Percentiles rank a stretch among this genome's conserved stretches.
Conservation (phyloP, 2,888 invertebrate species). For the Drosophila demipolita region DNA sequence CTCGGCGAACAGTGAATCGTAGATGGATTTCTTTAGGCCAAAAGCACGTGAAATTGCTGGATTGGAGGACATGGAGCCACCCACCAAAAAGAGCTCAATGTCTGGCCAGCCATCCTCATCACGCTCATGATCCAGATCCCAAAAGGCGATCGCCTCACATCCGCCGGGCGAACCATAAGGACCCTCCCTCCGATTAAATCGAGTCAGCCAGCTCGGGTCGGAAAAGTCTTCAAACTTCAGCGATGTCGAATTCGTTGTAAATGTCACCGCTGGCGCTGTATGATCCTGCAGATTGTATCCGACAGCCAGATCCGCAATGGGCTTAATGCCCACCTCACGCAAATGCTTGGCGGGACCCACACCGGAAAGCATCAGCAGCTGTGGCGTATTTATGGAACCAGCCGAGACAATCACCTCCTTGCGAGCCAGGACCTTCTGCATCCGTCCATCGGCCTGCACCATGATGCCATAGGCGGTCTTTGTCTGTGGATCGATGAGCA, state of each 20-base stretch:
- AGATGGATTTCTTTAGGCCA: conserved; percentile 85
- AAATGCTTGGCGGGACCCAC: conserved; percentile 88
- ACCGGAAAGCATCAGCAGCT: conserved; percentile 92
- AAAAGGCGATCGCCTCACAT: conserved; percentile 88
- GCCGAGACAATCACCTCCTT: conserved; percentile 91
- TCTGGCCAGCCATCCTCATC: conserved; percentile 87
- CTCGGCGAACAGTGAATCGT: conserved; percentile 85
- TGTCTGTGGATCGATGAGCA: conserved; percentile 86
- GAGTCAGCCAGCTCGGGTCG: conserved; percentile 76
- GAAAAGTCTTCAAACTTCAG: conserved; percentile 83
- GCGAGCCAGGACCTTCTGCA: conserved; percentile 86
- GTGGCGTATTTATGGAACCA: conserved; percentile 92
- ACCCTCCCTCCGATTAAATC: conserved; percentile 83
- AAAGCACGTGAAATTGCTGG: conserved; percentile 85
- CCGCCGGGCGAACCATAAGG: conserved; percentile 87
- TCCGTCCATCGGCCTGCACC: conserved; percentile 84
- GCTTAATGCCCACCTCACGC: conserved; percentile 86
- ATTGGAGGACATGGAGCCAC: conserved; percentile 86
- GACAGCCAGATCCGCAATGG: conserved; percentile 87
- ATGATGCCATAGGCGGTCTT: conserved; percentile 87
- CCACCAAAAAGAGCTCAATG: conserved; percentile 89
- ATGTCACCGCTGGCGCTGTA: conserved; percentile 89
- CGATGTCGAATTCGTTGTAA: conserved; percentile 86
- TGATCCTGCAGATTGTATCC: conserved; percentile 89
- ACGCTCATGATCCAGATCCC: conserved; percentile 87